Base-by-base conservation (phyloP, 1,140 invertebrate species). In the Drosophila chauvacae region DNA sequence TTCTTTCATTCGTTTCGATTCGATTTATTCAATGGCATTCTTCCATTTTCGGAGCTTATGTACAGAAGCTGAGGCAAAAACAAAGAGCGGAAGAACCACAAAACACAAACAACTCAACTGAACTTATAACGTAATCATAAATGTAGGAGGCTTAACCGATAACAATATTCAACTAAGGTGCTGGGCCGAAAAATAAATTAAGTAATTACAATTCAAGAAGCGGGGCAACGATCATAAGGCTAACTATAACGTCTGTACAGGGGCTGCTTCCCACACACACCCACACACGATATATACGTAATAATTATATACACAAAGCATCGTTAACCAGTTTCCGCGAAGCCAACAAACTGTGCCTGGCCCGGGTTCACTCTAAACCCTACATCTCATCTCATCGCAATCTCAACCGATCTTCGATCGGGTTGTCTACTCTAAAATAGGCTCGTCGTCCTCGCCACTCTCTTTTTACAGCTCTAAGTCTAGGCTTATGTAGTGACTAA, bases 21-120 rank as follows among this genome's bases (percentile, higher is more conserved):
- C 57, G 48, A 79, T 87, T 87, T 87, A 87, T 87, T 87, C 84
- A 87, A 87, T 87, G 83, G 83, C 83, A 59, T 78, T 78, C 45
- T 39, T 39, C 74, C 48, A 50, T 75, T 57, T 23, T 30, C 47
- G 26, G 41, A 80, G 76, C 76, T 53, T 88, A 88, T 83, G 45
- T 87, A 87, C 83, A 87, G 47, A 56, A 59, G 70, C 48, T 58
- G 66, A 35, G 65, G 50, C 26, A 70, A 72, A 64, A 56, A 50
- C 35, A 62, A 71, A 53, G 62, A 28, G 26, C 48, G 48, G 45
- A 23, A 55, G 51, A 53, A 53, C 13, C 33, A 39, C 53, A 56
- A 59, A 76, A 75, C 47, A 39, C 53, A 76, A 66, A 65, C 28
- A 77, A 76, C 26, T 35, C 39, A 70, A 76, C 28, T 41, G 33